Conservation (phyloP, 1,140 invertebrate species). For the Ips typographus region DNA sequence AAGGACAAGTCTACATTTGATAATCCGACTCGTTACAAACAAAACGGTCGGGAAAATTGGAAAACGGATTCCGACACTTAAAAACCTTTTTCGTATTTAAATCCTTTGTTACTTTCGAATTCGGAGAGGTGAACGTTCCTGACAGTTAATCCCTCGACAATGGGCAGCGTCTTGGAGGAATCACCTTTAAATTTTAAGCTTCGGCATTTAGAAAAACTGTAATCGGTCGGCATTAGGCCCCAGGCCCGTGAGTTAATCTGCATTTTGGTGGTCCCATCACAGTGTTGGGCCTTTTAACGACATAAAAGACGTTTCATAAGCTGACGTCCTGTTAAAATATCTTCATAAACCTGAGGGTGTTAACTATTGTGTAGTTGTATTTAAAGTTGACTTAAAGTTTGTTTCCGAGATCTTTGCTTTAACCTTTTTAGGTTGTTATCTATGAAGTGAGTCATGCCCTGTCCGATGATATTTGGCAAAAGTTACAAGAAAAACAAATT, state of each 20-base stretch:
- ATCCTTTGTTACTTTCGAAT: neutral
- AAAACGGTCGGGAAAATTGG: neutral
- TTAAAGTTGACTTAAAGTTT: too few species aligned
- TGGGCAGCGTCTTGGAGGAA: neutral
- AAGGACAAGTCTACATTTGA: too few species aligned
- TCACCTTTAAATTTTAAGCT: slow-evolving; percentile 5
- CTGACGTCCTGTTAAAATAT: slow-evolving; percentile 8
- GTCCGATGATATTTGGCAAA: too few species aligned
- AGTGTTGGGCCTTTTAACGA: slow-evolving; percentile 6
- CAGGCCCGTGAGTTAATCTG: slow-evolving; percentile 14
- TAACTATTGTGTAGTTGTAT: too few species aligned
- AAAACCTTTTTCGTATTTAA: neutral
- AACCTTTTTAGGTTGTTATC: too few species aligned
- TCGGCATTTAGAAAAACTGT: slow-evolving; percentile 13
- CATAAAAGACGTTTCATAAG: neutral
- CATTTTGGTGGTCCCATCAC: slow-evolving; percentile 23
- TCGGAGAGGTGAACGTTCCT: neutral
- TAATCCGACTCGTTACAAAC: too few species aligned
- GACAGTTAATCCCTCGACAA: slow-evolving; percentile 16
- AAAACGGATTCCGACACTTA: neutral
- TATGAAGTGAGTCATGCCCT: too few species aligned
- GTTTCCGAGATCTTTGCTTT: too few species aligned
- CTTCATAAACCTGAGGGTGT: neutral
- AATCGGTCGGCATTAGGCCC: slow-evolving; percentile 16
- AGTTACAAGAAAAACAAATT: too few species aligned